Percentiles rank a stretch among this genome's conserved stretches.
These are phyloP conservation scores for Columbina picui DNA, from an alignment of 2,113 vertebrate genomes.

Conservation along the genomic window DNA sequence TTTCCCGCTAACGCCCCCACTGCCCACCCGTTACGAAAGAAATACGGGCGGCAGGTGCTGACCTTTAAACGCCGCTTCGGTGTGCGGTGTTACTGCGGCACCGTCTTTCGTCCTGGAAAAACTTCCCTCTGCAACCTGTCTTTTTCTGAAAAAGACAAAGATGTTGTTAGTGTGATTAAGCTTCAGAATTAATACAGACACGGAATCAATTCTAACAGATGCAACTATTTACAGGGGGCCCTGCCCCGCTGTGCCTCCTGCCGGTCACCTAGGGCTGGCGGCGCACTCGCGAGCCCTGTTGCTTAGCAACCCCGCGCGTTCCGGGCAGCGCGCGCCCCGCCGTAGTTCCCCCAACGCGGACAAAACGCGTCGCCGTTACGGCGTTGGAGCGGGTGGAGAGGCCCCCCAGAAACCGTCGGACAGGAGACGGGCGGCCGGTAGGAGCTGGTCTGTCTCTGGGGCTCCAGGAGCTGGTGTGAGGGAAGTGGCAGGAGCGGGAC, in stretches of 20 bases:
- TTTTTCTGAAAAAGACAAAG: neutral
- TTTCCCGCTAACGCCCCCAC: no score
- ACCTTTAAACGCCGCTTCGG: no score
- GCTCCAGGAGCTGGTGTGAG: neutral
- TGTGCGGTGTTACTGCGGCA: no score
- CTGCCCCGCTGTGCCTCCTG: neutral
- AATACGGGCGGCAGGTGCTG: no score
- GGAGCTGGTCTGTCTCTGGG: no score
- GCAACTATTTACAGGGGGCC: rapidly evolving
- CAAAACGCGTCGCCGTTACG: no score
- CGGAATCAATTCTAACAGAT: rapidly evolving
- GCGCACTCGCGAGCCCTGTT: neutral
- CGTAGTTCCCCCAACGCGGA: no score
- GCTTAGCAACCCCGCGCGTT: neutral
- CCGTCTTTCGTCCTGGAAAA: neutral
- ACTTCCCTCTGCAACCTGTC: neutral
- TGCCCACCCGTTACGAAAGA: no score
- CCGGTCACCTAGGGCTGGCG: rapidly evolving
- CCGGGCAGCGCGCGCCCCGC: neutral
- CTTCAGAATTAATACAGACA: no score
- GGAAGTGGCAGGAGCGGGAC: neutral
- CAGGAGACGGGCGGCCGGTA: neutral
- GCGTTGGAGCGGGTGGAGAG: neutral
- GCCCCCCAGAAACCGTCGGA: rapidly evolving
- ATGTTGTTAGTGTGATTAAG: rapidly evolving